Percentiles rank a stretch among this genome's conserved stretches.
phyloP scores from a whole-genome alignment of 2,888 invertebrate species.

The Agonopterix heracliana region DNA sequence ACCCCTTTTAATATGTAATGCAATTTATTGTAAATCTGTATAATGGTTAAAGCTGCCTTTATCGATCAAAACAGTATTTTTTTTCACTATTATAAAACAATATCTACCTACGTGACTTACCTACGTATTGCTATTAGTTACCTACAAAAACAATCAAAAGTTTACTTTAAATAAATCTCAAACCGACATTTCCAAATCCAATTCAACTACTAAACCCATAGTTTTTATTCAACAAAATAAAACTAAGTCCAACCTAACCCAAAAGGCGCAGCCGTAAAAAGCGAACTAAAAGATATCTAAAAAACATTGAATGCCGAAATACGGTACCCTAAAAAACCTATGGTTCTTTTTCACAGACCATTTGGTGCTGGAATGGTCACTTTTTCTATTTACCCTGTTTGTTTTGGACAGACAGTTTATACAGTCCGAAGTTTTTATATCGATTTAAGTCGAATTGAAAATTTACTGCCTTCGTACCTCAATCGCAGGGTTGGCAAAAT shows the following conservation, averaged over 20 bases:
- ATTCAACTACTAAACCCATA: constrained; percentile 15
- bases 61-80: no score
- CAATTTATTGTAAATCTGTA: no score
- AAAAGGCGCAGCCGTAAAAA: constrained; percentile 2
- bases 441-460: constrained; percentile 42
- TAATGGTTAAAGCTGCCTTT: no score
- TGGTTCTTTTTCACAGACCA: constrained; percentile 54
- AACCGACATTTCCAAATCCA: constrained; percentile 14
- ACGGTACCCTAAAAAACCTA: constrained; percentile 32
- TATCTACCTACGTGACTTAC: no score
- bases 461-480: constrained; percentile 11
- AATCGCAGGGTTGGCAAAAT: no score
- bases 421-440: constrained; percentile 37
- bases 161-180: no score
- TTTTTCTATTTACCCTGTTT: constrained; percentile 40
- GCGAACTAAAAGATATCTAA: no score
- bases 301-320: constrained; percentile 1
- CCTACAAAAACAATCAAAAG: no score
- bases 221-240: constrained; percentile 17
- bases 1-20: no score
- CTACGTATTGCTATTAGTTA: no score
- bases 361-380: constrained; percentile 48
- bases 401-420: constrained; percentile 40
- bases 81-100: no score
- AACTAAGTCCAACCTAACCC: constrained; percentile 7